Base-by-base conservation (phyloP, 2,888 invertebrate species). In the Megastigmus dorsalis region DNA sequence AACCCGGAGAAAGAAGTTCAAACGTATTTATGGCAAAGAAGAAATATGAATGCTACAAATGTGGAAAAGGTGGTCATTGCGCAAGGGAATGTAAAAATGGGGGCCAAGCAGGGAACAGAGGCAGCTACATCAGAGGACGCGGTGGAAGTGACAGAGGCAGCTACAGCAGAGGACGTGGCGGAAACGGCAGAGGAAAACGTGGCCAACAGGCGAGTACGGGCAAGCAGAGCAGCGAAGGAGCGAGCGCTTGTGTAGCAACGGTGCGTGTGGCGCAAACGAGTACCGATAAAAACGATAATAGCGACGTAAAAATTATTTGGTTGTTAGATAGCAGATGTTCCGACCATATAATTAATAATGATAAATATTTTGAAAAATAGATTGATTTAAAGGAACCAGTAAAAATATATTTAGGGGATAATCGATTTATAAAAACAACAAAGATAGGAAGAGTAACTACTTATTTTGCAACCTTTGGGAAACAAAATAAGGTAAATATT, bases 51-150 rank as follows among this genome's bases (percentile, higher is more conserved):
- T 33, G 59, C 13, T 48, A 48, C n/a, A 50, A 36, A 28, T 69
- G 50, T 36, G 50, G 60, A 1, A 59, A 59, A 50, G 6, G 2
- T 1, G 80, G 79, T 15, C 70, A 70, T 30, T 62, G 13, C 26
- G 50, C 60, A 26, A n/a, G 41, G 18, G 60, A 69, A 2, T 69
- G 69, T 30, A 1, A 28, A 48, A 13, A 41, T 10, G 48, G 38
- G 3, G 48, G 55, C 18, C 43, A 66, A 76, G 55, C 20, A 30
- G 54, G 23, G 41, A 45, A 18, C 26, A 62, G 38, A 28, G 38
- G 54, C n/a, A n/a, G n/a, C n/a, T 15, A 41, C 30, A 28, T 20
- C 68, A n/a, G 36, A 36, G 33, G 54, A 30, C 45, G 60, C 7
- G 38, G n/a, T n/a, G n/a, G n/a, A n/a, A 41, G 41, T 23, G 70